Conservation (phyloP, 2,888 invertebrate species). For the Polyommatus iphigenia region DNA sequence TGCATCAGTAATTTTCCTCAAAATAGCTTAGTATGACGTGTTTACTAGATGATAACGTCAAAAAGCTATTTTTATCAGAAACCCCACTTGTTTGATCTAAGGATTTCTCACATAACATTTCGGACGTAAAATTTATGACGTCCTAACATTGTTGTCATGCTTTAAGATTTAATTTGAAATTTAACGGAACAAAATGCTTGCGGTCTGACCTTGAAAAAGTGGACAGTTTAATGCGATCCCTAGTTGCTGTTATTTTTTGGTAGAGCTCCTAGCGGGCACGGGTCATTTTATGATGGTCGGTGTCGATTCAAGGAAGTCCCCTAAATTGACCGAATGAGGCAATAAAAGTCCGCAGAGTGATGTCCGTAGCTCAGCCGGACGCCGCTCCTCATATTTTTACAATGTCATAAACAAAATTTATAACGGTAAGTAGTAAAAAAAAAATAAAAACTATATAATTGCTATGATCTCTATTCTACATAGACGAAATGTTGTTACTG, state of each 20-base stretch:
- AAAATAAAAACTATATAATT: not conserved
- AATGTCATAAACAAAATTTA: slow-evolving; percentile 21
- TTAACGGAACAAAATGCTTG: slow-evolving; percentile 39
- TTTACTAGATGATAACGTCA: slow-evolving; percentile 26
- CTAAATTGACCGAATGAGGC: slow-evolving; percentile 69
- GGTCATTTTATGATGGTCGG: slow-evolving; percentile 53
- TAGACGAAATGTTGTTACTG: not conserved
- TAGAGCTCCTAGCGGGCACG: not conserved
- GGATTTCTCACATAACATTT: slow-evolving; percentile 29
- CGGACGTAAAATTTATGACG: slow-evolving; percentile 66
- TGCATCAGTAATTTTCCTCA: not conserved
- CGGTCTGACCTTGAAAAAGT: slow-evolving; percentile 24
- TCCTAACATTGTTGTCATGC: slow-evolving; percentile 53
- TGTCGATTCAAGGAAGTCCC: slow-evolving; percentile 69
- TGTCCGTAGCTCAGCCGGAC: slow-evolving; percentile 57
- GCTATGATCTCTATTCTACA: not conserved
- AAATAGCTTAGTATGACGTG: not conserved
- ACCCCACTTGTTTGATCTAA: slow-evolving; percentile 64
- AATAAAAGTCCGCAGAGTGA: slow-evolving; percentile 70
- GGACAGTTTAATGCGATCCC: slow-evolving; percentile 33
- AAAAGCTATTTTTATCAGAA: slow-evolving; percentile 36
- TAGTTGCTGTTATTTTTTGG: slow-evolving; percentile 18
- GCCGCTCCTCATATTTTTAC: slow-evolving; percentile 72
- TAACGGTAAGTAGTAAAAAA: slow-evolving; percentile 13
- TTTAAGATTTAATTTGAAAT: slow-evolving; percentile 55